Conservation (phyloP, 2,888 invertebrate species). For the Drosophila maculinotata region DNA sequence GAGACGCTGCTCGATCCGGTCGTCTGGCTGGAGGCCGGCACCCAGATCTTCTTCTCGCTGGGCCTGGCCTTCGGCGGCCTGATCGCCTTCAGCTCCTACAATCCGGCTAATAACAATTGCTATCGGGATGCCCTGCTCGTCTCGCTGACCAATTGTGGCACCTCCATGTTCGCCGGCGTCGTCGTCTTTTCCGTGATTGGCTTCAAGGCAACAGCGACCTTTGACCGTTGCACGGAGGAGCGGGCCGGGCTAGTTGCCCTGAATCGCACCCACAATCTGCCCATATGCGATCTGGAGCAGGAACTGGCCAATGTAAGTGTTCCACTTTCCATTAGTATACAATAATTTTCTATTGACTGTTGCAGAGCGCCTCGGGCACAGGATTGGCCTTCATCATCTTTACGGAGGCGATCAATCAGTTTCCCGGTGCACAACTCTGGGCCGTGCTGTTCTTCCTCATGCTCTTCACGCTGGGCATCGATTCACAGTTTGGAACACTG, state of each 20-base stretch:
- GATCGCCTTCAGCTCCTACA: constrained; percentile 97
- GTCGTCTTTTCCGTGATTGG: constrained; percentile 98
- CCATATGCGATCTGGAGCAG: constrained; percentile 92
- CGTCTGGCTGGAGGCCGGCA: constrained; percentile 98
- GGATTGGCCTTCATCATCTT: constrained; percentile 98
- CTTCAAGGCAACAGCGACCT: constrained; percentile 88
- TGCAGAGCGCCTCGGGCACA: constrained; percentile 97
- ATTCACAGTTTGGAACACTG: constrained; percentile 97
- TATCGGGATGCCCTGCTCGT: constrained; percentile 97
- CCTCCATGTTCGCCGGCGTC: constrained; percentile 98
- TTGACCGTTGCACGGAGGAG: constrained; percentile 83
- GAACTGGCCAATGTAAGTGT: constrained; percentile 95
- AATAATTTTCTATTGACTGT: neutral
- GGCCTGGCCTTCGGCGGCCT: constrained; percentile 98
- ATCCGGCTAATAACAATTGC: constrained; percentile 98
- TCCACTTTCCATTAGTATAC: too few relatives aligned
- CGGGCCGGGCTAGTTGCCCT: constrained; percentile 86
- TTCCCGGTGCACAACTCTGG: constrained; percentile 98
- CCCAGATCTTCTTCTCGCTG: constrained; percentile 98
- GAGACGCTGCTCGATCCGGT: constrained; percentile 95
- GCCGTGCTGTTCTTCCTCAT: constrained; percentile 97
- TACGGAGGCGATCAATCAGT: constrained; percentile 99
- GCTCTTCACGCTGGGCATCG: constrained; percentile 98
- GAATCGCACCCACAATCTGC: constrained; percentile 88
- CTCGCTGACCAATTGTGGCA: constrained; percentile 96